These are phyloP conservation scores for Procambarus virginalis DNA, from an alignment of 1,140 invertebrate species.

Conservation along the genomic window DNA sequence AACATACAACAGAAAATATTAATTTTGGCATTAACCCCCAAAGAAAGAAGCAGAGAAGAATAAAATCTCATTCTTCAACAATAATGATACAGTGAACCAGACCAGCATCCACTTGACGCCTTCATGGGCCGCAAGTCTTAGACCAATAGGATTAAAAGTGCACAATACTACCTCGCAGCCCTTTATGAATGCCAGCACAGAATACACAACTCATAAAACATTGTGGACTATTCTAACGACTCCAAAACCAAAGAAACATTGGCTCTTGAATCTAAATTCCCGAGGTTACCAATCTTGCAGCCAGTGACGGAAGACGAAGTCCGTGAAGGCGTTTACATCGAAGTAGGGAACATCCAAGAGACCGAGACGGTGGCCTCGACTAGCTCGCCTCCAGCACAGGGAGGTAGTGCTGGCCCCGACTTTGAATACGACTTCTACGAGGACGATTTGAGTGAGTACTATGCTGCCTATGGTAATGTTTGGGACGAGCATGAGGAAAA, in stretches of 20 bases:
- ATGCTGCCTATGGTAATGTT: slow-evolving; percentile 40
- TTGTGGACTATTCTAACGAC: background rate
- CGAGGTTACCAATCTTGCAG: background rate
- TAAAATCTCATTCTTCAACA: too few species aligned
- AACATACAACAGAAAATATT: background rate
- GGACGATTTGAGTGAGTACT: slow-evolving; percentile 57
- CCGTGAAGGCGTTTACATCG: background rate
- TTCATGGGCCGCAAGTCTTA: background rate
- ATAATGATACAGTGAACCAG: background rate
- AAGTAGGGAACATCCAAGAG: background rate
- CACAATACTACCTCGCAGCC: background rate
- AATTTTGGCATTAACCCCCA: background rate
- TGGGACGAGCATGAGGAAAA: slow-evolving; percentile 16
- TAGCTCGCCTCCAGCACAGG: background rate
- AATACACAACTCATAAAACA: too few species aligned
- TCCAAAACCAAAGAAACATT: background rate
- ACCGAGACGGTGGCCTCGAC: background rate
- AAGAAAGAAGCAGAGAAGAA: background rate
- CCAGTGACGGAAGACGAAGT: background rate
- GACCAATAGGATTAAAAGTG: background rate
- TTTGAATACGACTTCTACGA: slow-evolving; percentile 47
- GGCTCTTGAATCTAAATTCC: background rate
- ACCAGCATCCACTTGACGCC: background rate
- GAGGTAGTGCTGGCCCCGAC: slow-evolving; percentile 35
- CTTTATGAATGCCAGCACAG: background rate